Evolutionary conservation across 2,113 vertebrate species (phyloP), one percentile per base, ranked within the genome.

Genomic region (Chroicocephalus ridibundus): DNA sequence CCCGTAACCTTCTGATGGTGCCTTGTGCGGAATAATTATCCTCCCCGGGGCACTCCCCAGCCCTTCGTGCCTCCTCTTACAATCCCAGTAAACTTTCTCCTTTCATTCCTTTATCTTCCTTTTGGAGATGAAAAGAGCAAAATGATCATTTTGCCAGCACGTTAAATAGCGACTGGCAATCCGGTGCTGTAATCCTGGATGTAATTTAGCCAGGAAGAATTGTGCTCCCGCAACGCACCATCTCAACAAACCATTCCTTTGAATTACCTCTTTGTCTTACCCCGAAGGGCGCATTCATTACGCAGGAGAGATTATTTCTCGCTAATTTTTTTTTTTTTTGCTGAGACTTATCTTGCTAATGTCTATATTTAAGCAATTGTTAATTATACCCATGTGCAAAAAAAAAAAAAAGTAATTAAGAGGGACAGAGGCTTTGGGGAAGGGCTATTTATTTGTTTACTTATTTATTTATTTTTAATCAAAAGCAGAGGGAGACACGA

Each of bases 231-330:
- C 89, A 95, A 94, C 51, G 13, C 91, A 95, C 25, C 84, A 52
- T 90, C 82, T 94, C 91, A 93, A 78, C 80, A 94, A 94, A 87
- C 87, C 86, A 74, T 91, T 92, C 87, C 65, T 92, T 80, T 95
- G 94, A 97, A 97, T 94, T 87, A 95, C 82, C 92, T 96, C 96
- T 96, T 97, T 97, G 95, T 97, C 89, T 97, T 92, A 94, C 71
- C 94, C 94, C 5, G 19, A 96, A 96, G 95, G 94, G 72, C 29
- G 21, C 87, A 87, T 93, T 94, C 93, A 92, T 96, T 96, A 92
- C 0, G 1, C 75, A 54, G 62, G 61, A 85, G 72, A 90, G 68
- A 89, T 96, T 82, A 92, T 95, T 96, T 92, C 74, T 91, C 34
- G 40, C 54, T 81, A 40, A 21, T 91, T 91, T 97, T 64, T 27